A percentile compares a stretch with the other conserved stretches of the same genome.
Conservation (phyloP, 1,140 invertebrate species). For the Drosophila pruinosa region DNA sequence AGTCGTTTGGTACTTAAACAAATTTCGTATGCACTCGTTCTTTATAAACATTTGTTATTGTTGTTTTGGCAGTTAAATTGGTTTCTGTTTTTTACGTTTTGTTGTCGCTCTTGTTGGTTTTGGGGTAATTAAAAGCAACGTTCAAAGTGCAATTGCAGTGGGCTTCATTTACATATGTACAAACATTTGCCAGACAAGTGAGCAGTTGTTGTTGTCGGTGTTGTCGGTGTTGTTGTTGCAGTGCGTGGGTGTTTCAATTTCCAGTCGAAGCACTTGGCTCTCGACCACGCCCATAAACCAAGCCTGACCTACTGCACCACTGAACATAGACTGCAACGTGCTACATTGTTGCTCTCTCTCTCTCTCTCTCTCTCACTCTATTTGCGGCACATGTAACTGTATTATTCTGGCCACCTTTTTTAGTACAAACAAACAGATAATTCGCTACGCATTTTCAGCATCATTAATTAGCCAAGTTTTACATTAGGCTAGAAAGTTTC, state of each 20-base stretch:
- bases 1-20: conserved; percentile 14
- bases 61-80: conserved; percentile 7
- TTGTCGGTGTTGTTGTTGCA: conserved; percentile 19
- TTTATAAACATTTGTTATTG: conserved; percentile 28
- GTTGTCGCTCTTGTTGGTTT: conserved; percentile 37
- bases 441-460: conserved; percentile 68
- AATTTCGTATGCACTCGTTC: conserved; percentile 55
- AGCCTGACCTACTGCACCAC: conserved; percentile 65
- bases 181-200: conserved; percentile 64
- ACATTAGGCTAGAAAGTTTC: conserved; percentile 53
- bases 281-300: conserved; percentile 26
- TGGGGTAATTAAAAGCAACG: conserved; percentile 73
- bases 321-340: conserved; percentile 9
- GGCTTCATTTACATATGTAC: conserved; percentile 71
- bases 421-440: conserved; percentile 21
- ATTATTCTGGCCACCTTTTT: conserved; percentile 44
- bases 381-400: conserved; percentile 11
- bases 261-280: conserved; percentile 40
- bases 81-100: conserved; percentile 1
- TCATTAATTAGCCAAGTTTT: conserved; percentile 60
- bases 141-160: conserved; percentile 73
- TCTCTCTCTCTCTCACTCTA: background rate
- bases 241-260: conserved; percentile 73
- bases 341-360: conserved; percentile 2
- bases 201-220: conserved; percentile 3